Evolutionary conservation across 2,888 invertebrate genomes (phyloP), one percentile per base, ranked within the genome.

Genomic region (Drosophila buzzatii): DNA sequence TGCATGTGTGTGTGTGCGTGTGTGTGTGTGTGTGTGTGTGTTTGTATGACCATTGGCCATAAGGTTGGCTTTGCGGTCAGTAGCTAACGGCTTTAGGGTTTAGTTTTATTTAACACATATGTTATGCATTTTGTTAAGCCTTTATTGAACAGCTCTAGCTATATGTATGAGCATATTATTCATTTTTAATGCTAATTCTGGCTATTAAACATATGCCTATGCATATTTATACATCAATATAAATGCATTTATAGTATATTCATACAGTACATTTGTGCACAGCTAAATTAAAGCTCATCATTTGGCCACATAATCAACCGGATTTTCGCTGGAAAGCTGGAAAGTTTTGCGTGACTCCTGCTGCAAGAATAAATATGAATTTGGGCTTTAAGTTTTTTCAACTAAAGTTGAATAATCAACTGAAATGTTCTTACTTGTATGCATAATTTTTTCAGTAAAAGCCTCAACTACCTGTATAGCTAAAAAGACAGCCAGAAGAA

Each of bases 51-150:
- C 77, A 75, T 61, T 63, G 59, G 58, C 63, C 41, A 70, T 56
- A 64, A 51, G 77, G 77, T 65, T 63, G 59, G 64, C 63, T 45
- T 75, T 59, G 79, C 58, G 77, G 77, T 68, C 77, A 75, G 68
- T 61, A 68, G 71, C 71, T 68, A 79, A 67, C 67, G 71, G 71
- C 45, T 71, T 64, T 56, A 27, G 47, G 70, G 64, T 8, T 71
- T 77, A 60, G 58, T 63, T 70, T 59, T 62, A 60, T 61, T 58
- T 63, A 49, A 71, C 65, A 62, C 74, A 74, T 64, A 79, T 74
- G 68, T 65, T 68, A 27, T 42, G n/a, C 73, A 60, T 63, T 68
- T 62, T 64, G 58, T 45, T 63, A 61, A 58, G 64, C 47, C 62
- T 47, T 59, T 49, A 18, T 49, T 27, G 63, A 23, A 39, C 35